Percentiles rank a stretch among this genome's conserved stretches.
Evolutionary conservation across 2,888 invertebrate species (phyloP).

Genomic region (Hypomecis punctinalis): DNA sequence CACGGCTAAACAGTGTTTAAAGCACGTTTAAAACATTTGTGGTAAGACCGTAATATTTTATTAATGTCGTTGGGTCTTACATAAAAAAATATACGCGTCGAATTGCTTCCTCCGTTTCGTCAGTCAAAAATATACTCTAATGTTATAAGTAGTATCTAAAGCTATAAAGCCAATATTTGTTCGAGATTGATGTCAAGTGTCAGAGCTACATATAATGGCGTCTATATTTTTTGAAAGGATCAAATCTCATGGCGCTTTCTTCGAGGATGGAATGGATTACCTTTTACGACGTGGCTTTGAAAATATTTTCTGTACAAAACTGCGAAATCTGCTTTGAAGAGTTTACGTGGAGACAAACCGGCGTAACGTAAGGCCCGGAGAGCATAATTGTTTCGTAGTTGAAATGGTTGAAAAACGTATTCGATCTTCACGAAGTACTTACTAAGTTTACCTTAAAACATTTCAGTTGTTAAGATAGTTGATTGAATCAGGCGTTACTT

Average conservation of each 20-base stretch:
- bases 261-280: slow-evolving; percentile 48
- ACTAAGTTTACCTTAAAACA: too few species aligned
- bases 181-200: slow-evolving; percentile 45
- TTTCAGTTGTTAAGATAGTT: too few species aligned
- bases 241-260: slow-evolving; percentile 41
- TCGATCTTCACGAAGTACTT: too few species aligned
- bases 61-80: too few species aligned
- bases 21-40: too few species aligned
- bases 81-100: too few species aligned
- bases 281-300: slow-evolving; percentile 47
- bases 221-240: slow-evolving; percentile 47
- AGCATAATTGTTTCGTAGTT: background rate
- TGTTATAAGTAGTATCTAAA: too few species aligned
- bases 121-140: background rate
- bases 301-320: slow-evolving; percentile 47
- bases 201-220: slow-evolving; percentile 36
- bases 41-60: too few species aligned
- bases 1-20: too few species aligned
- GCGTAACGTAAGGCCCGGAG: slow-evolving; percentile 4
- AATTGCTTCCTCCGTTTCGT: too few species aligned
- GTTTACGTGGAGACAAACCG: slow-evolving; percentile 46
- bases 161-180: slow-evolving; percentile 54
- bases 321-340: slow-evolving; percentile 50
- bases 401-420: background rate
- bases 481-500: too few species aligned